Evolutionary conservation across 1,140 invertebrate species (phyloP).

Genomic region (Neodiprion virginianus): DNA sequence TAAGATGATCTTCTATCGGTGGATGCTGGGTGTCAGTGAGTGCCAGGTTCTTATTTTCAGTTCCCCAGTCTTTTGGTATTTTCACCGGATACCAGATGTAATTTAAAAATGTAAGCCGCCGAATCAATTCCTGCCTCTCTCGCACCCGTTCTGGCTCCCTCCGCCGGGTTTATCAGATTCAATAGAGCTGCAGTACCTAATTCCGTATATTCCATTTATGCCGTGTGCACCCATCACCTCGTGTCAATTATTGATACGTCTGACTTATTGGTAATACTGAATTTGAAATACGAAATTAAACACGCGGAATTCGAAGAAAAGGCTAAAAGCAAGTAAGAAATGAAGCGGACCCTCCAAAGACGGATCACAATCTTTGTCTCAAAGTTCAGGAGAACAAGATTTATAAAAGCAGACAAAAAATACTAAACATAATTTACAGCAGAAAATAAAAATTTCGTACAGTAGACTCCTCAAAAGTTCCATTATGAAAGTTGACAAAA

Average conservation of each 20-base stretch:
- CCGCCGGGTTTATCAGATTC: slow-evolving; percentile 36
- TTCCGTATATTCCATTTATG: background rate
- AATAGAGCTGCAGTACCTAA: slow-evolving; percentile 30
- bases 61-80: background rate
- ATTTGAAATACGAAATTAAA: background rate
- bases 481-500: no score
- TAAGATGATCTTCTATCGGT: background rate
- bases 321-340: background rate
- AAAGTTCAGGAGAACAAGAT: no score
- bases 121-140: slow-evolving; percentile 28
- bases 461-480: no score
- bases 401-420: no score
- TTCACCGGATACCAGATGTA: slow-evolving; percentile 25
- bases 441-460: no score
- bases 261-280: background rate
- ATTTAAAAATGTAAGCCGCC: slow-evolving; percentile 45
- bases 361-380: no score
- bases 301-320: background rate
- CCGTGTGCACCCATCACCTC: background rate
- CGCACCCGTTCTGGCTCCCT: slow-evolving; percentile 22
- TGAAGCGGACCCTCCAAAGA: no score
- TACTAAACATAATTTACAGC: no score
- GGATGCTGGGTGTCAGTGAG: background rate
- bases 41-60: background rate
- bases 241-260: background rate